Evolutionary conservation across 2,113 vertebrate genomes (phyloP).

Genomic region (Corythoichthys haematopterus): DNA sequence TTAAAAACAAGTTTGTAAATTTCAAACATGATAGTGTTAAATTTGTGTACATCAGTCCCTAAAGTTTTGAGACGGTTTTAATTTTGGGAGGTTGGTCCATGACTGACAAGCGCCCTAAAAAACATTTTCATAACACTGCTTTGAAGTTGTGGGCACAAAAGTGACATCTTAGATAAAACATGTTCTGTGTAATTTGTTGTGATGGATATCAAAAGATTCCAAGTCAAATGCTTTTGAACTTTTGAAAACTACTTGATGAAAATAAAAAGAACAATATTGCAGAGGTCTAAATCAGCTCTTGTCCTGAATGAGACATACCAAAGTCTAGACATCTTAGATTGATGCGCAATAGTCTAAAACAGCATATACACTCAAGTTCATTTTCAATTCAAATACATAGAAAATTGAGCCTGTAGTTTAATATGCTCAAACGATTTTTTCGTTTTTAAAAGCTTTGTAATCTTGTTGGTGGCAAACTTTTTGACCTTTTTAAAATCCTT

Average conservation of each 20-base stretch:
- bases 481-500: neutral
- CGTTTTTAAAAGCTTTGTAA: neutral
- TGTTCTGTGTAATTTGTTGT: neutral
- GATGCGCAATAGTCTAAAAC: constrained; percentile 49
- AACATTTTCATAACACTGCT: no score
- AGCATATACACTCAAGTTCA: constrained; percentile 30
- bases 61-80: no score
- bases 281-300: constrained; percentile 40
- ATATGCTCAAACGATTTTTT: neutral
- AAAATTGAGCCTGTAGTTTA: constrained; percentile 45
- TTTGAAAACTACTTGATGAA: constrained; percentile 33
- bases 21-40: no score
- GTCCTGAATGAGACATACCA: constrained; percentile 36
- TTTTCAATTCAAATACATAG: constrained; percentile 33
- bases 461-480: neutral
- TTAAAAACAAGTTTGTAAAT: no score
- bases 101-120: no score
- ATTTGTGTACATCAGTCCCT: no score
- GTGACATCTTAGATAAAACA: neutral
- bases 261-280: constrained; percentile 39
- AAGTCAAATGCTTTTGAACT: constrained; percentile 36
- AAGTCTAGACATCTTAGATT: constrained; percentile 48
- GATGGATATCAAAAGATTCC: constrained; percentile 19
- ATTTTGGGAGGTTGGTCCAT: no score
- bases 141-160: no score